Conservation (phyloP, 2,797 vertebrate genomes). For the Carduelis carduelis region DNA sequence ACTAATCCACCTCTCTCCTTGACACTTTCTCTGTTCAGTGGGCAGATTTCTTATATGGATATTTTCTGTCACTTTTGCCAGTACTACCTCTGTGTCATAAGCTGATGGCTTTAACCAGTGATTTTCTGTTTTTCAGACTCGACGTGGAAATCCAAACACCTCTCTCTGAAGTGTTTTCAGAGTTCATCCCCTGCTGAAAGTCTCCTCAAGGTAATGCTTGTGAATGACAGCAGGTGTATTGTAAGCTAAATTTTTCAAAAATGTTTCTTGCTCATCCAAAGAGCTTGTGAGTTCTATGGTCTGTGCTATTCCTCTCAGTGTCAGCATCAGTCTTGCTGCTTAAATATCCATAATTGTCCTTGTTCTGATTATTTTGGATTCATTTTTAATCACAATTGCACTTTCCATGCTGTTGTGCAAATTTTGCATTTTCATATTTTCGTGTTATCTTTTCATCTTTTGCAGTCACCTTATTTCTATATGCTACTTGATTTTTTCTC, state of each 20-base stretch:
- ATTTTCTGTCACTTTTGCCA: slow-evolving; percentile 69
- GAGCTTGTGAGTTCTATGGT: neutral
- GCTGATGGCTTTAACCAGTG: slow-evolving; percentile 74
- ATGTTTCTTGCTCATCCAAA: slow-evolving; percentile 31
- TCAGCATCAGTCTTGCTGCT: neutral
- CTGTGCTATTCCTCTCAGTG: neutral
- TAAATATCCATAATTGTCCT: neutral
- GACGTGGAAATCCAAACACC: slow-evolving; percentile 41
- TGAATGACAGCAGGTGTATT: slow-evolving; percentile 33
- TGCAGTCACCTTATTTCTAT: neutral
- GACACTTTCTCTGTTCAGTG: slow-evolving; percentile 60
- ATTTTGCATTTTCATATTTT: neutral
- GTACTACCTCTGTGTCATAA: slow-evolving; percentile 71
- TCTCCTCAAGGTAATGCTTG: slow-evolving; percentile 72
- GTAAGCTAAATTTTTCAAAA: slow-evolving; percentile 49
- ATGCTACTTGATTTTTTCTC: neutral
- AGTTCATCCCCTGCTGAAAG: slow-evolving; percentile 63
- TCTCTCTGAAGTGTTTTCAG: slow-evolving; percentile 55
- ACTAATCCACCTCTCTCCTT: slow-evolving; percentile 72
- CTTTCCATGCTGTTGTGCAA: neutral
- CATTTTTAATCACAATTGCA: neutral
- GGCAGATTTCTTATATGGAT: slow-evolving; percentile 65
- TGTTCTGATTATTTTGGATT: neutral
- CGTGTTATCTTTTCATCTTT: neutral
- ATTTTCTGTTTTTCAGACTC: slow-evolving; percentile 75